Evolutionary conservation across 2,888 invertebrate species (phyloP).

Genomic region (Cryptocheilus praepositus): DNA sequence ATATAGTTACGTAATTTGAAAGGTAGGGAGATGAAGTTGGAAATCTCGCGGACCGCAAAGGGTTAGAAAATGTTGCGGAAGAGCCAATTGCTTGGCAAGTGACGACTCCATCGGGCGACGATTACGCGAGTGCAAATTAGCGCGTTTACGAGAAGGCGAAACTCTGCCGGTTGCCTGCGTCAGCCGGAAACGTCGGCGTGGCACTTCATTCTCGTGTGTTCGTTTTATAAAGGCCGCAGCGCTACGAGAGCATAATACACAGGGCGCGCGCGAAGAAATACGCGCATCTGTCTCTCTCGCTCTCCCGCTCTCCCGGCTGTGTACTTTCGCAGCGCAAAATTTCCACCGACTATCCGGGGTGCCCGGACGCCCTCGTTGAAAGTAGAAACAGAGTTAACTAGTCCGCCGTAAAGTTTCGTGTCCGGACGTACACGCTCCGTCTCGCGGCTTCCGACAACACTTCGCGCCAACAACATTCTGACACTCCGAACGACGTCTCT

Average conservation of each 20-base stretch:
- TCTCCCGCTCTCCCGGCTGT: neutral
- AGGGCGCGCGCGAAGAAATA: slow-evolving; percentile 28
- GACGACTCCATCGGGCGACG: slow-evolving; percentile 10
- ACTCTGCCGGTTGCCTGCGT: slow-evolving; percentile 13
- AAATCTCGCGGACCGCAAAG: no score
- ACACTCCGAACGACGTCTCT: slow-evolving; percentile 43
- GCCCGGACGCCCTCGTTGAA: slow-evolving; percentile 35
- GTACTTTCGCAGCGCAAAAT: slow-evolving; percentile 37
- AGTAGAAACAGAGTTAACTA: slow-evolving; percentile 56
- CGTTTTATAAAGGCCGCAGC: slow-evolving; percentile 12
- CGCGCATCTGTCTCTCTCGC: neutral
- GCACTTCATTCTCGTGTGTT: neutral
- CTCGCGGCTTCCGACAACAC: slow-evolving; percentile 48
- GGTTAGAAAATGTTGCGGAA: no score
- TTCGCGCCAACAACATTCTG: slow-evolving; percentile 47
- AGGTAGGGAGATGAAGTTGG: no score
- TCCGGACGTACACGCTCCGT: slow-evolving; percentile 44
- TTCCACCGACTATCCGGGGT: slow-evolving; percentile 19
- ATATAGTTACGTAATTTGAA: no score
- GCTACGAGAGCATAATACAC: neutral
- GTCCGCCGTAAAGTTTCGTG: slow-evolving; percentile 49
- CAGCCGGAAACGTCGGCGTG: slow-evolving; percentile 5
- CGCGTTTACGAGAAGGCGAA: slow-evolving; percentile 13
- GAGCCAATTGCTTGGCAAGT: slow-evolving; percentile 27
- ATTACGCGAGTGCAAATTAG: slow-evolving; percentile 29